Evolutionary conservation across 2,888 invertebrate species (phyloP).

Genomic region (Branchellion lobata): DNA sequence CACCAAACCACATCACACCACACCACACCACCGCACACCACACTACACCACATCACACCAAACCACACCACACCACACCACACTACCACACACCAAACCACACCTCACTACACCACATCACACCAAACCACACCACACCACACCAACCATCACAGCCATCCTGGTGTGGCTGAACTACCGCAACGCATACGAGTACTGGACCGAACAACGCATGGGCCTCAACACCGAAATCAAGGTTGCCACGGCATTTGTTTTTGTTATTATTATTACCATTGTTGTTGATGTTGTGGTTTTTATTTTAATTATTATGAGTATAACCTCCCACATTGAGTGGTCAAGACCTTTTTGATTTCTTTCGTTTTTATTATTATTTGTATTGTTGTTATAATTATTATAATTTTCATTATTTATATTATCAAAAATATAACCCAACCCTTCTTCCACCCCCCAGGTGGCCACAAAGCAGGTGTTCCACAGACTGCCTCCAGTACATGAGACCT

Average conservation of each 20-base stretch:
- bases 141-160: slow-evolving; percentile 65
- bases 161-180: slow-evolving; percentile 98
- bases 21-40: too few relatives aligned
- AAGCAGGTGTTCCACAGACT: slow-evolving; percentile 72
- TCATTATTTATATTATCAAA: too few relatives aligned
- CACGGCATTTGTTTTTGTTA: slow-evolving; percentile 67
- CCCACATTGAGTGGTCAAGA: slow-evolving; percentile 45
- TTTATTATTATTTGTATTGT: too few relatives aligned
- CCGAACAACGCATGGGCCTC: slow-evolving; percentile 85
- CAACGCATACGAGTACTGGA: slow-evolving; percentile 99
- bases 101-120: background rate
- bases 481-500: slow-evolving; percentile 56
- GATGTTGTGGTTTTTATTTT: too few relatives aligned
- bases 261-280: too few relatives aligned
- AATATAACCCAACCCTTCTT: too few relatives aligned
- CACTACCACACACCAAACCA: background rate
- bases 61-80: background rate
- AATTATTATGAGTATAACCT: slow-evolving; percentile 72
- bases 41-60: background rate
- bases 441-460: slow-evolving; percentile 62
- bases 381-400: too few relatives aligned
- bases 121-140: background rate
- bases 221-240: slow-evolving; percentile 77
- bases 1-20: background rate
- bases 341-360: too few relatives aligned